Base-by-base conservation (phyloP, 2,888 invertebrate genomes). In the Clunio marinus region DNA sequence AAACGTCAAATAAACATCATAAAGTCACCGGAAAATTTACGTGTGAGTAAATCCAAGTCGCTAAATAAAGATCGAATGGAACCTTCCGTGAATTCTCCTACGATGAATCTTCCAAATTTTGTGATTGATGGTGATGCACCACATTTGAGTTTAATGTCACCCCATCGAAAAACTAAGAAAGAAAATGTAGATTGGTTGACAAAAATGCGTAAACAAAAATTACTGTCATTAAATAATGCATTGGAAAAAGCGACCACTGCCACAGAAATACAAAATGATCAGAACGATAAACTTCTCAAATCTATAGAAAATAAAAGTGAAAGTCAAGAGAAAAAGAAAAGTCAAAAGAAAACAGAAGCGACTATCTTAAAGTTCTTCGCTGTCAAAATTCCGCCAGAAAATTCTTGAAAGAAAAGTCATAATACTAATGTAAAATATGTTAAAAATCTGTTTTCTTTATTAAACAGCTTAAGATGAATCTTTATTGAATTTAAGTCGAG, bases 111-210 rank as follows among this genome's bases (percentile, higher is more conserved):
- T 70, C 92, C 92, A 0, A 88, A 92, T 78, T 92, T 83, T 73
- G 89, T 89, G 0, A 72, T 86, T 13, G 86, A 87, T 72, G 91
- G 91, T 0, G 86, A 86, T 37, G 91, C 91, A 0, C 91, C 91
- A 0, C 91, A 91, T 75, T 75, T 89, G 65, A 78, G 77, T 7
- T 80, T 84, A 60, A 85, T 85, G 81, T 89, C 90, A 0, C 89
- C 90, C 0, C 83, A 82, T 28, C 86, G 86, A 70, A 82, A 82
- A 71, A 81, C 80, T 28, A 68, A 68, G 8, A 84, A 82, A 70
- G 84, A 84, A 62, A 84, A 86, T 71, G 81, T 86, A 0, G 86
- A 91, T 75, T 91, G 91, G 91, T 75, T 91, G 58, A 89, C 86
- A 0, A 83, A 83, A 74, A 80, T 86, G 69, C 77, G 85, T 10